Base-by-base conservation (phyloP, 2,113 vertebrate species). In the Guaruba guarouba region DNA sequence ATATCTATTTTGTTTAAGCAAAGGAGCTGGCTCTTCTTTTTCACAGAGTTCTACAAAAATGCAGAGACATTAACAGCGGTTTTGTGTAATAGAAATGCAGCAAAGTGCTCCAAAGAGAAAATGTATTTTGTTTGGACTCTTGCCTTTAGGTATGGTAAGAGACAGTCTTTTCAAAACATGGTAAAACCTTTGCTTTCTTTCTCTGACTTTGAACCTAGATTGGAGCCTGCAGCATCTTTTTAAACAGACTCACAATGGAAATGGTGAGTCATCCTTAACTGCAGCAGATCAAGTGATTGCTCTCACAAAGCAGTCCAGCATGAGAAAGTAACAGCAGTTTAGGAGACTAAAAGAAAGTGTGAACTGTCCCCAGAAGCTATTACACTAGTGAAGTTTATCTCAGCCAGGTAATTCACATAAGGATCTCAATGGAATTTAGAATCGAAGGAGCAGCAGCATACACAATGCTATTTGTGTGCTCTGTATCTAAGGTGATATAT, bases 321-420 rank as follows among this genome's bases (percentile, higher is more conserved):
- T 44, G 69, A 52, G 55, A 95, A 96, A 84, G 93, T 63, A 96
- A 67, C 39, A 71, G 41, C 59, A 84, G 16, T 66, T 94, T 75
- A 88, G 68, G 80, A 90, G 61, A 94, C 90, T 77, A 91, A 94
- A 96, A 88, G 80, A 78, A 97, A 95, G 67, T 74, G 55, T 76
- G 89, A 95, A 91, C 84, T 91, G 89, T 86, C 82, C 89, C 84
- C 88, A 95, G 94, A 94, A 97, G 44, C 68, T 64, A 87, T 96
- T 94, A 83, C 71, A 61, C 89, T 88, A 80, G 81, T 67, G 88
- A 94, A 77, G 94, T 96, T 96, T 96, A 95, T 96, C 95, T 97
- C 94, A 74, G 70, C 77, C 13, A 11, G 66, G 67, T 96, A 95
- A 94, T 94, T 92, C 78, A 8, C 31, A 19, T 85, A 95, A 79